A percentile compares a stretch with the other conserved stretches of the same genome.
Conservation (phyloP, 2,797 vertebrate genomes). For the Rhincodon typus region DNA sequence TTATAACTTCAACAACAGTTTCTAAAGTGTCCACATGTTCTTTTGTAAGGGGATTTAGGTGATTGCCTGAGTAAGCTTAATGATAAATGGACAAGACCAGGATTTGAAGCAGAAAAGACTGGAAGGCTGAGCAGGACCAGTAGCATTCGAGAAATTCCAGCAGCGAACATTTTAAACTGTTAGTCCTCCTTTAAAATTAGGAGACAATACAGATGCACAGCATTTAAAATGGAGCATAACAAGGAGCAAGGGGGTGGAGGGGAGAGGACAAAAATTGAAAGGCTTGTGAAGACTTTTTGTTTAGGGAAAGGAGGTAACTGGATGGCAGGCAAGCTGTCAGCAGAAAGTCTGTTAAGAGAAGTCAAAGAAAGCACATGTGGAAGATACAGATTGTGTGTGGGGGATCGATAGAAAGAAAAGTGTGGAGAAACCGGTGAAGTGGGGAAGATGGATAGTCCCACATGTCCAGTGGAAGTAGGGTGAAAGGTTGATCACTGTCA, state of each 20-base stretch:
- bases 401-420: background rate
- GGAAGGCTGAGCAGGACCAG: background rate
- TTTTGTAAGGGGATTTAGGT: no score
- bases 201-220: no score
- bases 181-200: background rate
- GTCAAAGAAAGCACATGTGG: background rate
- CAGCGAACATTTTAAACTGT: background rate
- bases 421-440: background rate
- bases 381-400: background rate
- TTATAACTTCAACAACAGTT: no score
- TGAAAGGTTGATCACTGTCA: background rate
- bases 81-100: background rate
- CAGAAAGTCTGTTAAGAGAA: background rate
- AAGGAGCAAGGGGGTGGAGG: background rate
- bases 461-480: background rate
- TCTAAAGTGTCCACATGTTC: no score
- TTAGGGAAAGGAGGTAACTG: background rate
- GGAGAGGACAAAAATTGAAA: background rate
- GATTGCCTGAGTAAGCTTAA: background rate
- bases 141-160: background rate
- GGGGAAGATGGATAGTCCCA: background rate
- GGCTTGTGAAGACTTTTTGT: background rate
- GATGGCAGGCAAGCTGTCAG: background rate
- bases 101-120: background rate
- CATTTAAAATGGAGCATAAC: no score